Evolutionary conservation across 1,140 invertebrate species (phyloP).

Genomic region (Meloidogyne exigua): DNA sequence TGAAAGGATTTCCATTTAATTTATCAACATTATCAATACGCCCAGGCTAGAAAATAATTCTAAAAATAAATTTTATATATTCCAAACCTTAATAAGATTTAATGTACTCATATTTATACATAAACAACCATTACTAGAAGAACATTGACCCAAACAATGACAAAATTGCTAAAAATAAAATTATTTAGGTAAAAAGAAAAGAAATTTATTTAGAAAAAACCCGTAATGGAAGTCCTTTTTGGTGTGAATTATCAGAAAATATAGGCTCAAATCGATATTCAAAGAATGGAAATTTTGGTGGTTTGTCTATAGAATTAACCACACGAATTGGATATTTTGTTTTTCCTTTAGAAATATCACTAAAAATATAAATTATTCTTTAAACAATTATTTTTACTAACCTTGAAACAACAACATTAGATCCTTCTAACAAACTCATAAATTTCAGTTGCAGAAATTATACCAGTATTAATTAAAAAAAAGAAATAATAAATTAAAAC

Average conservation of each 20-base stretch:
- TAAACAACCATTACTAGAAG: conserved; percentile 5
- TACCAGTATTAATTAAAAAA: neutral
- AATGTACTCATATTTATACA: conserved; percentile 20
- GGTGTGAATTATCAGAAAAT: neutral
- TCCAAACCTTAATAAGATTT: neutral
- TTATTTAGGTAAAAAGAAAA: too few relatives aligned
- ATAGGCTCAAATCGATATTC: neutral
- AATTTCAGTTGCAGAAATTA: neutral
- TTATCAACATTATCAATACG: neutral
- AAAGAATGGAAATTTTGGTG: neutral
- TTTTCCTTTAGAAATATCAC: neutral
- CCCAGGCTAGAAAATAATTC: neutral
- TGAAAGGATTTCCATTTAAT: conserved; percentile 22
- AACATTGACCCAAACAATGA: conserved; percentile 8
- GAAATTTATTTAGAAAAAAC: neutral
- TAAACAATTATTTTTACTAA: neutral
- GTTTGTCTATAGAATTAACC: neutral
- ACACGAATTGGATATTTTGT: neutral
- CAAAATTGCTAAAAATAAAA: conserved; percentile 5
- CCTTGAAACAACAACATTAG: neutral
- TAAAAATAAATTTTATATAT: neutral
- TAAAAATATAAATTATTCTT: neutral
- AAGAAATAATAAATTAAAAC: neutral
- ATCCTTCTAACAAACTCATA: neutral
- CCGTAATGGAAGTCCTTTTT: neutral